Conservation (phyloP, 2,888 invertebrate genomes). For the Folsomia manolachei region DNA sequence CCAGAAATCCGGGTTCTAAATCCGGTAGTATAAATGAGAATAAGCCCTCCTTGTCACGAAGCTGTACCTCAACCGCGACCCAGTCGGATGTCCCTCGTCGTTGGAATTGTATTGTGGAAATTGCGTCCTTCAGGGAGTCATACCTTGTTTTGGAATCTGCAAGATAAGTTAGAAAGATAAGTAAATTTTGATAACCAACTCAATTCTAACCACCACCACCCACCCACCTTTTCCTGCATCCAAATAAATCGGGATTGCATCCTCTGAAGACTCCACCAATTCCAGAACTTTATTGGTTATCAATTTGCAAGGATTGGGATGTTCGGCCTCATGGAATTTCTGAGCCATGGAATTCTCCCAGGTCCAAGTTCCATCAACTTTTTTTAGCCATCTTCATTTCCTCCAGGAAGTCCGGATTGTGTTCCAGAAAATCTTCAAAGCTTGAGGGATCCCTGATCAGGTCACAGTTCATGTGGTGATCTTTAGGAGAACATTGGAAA, state of each 20-base stretch:
- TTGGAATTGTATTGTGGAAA: background rate
- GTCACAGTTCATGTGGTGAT: background rate
- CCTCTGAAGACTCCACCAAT: background rate
- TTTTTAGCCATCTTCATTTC: background rate
- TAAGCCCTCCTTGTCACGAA: background rate
- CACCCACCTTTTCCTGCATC: background rate
- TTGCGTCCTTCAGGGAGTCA: background rate
- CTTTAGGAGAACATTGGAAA: too few relatives aligned
- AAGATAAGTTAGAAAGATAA: too few relatives aligned
- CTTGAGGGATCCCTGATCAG: background rate
- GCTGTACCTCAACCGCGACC: background rate
- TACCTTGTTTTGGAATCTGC: background rate
- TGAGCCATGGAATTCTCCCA: too few relatives aligned
- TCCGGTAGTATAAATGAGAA: background rate
- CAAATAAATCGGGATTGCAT: background rate
- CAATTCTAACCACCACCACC: background rate
- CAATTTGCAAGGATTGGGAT: conserved; percentile 1
- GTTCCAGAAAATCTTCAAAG: background rate
- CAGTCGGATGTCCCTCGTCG: background rate
- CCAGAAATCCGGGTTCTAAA: background rate
- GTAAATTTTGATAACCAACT: background rate
- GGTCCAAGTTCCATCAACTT: too few relatives aligned
- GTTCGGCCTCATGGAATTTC: background rate
- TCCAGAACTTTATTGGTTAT: background rate
- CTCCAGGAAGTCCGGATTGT: background rate